These are phyloP conservation scores for Archivesica marissinica DNA, from an alignment of 1,140 invertebrate genomes.

Conservation along the genomic window DNA sequence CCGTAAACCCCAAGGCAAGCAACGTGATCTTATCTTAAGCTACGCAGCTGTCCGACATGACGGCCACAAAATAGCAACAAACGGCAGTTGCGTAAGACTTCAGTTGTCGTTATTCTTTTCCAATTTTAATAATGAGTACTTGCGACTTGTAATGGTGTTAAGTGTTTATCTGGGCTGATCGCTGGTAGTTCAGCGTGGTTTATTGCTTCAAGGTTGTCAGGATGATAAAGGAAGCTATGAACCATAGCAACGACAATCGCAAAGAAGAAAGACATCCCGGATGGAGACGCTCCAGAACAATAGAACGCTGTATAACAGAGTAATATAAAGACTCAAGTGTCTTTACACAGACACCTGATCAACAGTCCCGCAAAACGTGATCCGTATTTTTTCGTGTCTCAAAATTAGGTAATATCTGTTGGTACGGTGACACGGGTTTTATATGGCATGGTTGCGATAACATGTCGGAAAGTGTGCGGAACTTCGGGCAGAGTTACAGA, in stretches of 20 bases:
- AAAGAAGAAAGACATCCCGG: slow-evolving; percentile 13
- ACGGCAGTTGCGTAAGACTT: slow-evolving; percentile 48
- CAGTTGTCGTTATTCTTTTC: slow-evolving; percentile 40
- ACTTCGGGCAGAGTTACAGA: too few relatives aligned
- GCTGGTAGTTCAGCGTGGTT: slow-evolving; percentile 41
- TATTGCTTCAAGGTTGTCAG: slow-evolving; percentile 50
- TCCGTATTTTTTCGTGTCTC: neutral
- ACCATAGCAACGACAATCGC: slow-evolving; percentile 38
- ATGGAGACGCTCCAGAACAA: neutral
- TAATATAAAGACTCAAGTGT: slow-evolving; percentile 31
- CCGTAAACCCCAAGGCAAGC: slow-evolving; percentile 24
- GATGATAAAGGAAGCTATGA: slow-evolving; percentile 1
- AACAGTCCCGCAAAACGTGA: slow-evolving; percentile 1
- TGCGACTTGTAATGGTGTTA: slow-evolving; percentile 46
- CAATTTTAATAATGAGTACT: slow-evolving; percentile 53
- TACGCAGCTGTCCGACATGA: slow-evolving; percentile 37
- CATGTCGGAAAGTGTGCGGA: neutral
- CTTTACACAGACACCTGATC: slow-evolving; percentile 5
- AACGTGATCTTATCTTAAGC: slow-evolving; percentile 42
- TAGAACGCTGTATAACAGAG: neutral
- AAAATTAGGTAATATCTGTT: slow-evolving; percentile 14
- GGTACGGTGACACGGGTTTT: neutral
- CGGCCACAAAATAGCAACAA: slow-evolving; percentile 44
- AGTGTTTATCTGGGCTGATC: slow-evolving; percentile 60
- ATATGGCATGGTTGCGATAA: too few relatives aligned